These are phyloP conservation scores for Orthosia gothica DNA, from an alignment of 2,888 invertebrate species.

Conservation along the genomic window DNA sequence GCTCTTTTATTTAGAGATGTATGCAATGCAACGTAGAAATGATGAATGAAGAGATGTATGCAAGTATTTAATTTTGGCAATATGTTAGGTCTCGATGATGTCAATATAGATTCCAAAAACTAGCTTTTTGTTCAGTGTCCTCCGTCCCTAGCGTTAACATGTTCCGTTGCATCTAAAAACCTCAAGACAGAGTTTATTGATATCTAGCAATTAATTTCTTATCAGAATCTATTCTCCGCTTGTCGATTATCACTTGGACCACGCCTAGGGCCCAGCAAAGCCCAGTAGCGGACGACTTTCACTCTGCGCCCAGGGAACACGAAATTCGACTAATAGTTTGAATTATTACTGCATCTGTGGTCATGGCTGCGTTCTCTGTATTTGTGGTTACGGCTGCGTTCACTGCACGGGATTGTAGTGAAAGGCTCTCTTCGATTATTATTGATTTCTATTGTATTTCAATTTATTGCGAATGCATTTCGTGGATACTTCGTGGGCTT, in stretches of 20 bases:
- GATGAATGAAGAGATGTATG: no score
- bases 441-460: slow-evolving; percentile 70
- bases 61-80: no score
- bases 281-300: slow-evolving; percentile 90
- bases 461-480: slow-evolving; percentile 53
- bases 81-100: no score
- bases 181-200: background rate
- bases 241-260: slow-evolving; percentile 61
- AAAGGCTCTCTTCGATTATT: slow-evolving; percentile 73
- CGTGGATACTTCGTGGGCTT: slow-evolving; percentile 23
- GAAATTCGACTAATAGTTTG: slow-evolving; percentile 90
- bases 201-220: background rate
- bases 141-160: background rate
- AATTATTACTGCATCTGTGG: slow-evolving; percentile 83
- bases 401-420: slow-evolving; percentile 74
- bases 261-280: slow-evolving; percentile 76
- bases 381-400: slow-evolving; percentile 70
- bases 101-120: background rate
- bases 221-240: slow-evolving; percentile 33
- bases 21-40: no score
- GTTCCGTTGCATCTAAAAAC: background rate
- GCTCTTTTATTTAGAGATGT: no score
- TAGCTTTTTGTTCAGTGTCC: background rate
- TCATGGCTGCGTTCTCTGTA: slow-evolving; percentile 69
- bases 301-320: slow-evolving; percentile 85